A percentile compares a stretch with the other conserved stretches of the same genome.
phyloP scores from a whole-genome alignment of 1,140 invertebrate species.

The Drosophila willistoni region DNA sequence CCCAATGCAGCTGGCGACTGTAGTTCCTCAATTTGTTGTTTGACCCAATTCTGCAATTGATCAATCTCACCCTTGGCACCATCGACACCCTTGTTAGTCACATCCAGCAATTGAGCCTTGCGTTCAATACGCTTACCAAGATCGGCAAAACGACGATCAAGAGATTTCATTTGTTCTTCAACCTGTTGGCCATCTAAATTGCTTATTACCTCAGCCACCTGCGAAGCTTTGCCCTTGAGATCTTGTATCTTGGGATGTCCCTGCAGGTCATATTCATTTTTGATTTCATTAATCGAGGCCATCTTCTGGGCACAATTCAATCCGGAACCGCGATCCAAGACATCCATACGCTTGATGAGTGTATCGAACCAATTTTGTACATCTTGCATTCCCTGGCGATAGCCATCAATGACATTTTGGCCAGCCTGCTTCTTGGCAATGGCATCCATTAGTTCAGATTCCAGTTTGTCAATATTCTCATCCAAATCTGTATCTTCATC shows the following conservation, averaged over 20 bases:
- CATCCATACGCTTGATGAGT: constrained; percentile 90
- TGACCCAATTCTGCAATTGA: constrained; percentile 91
- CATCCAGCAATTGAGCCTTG: constrained; percentile 91
- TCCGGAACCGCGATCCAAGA: constrained; percentile 92
- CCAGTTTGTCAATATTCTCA: constrained; percentile 88
- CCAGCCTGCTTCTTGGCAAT: constrained; percentile 90
- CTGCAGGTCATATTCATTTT: constrained; percentile 88
- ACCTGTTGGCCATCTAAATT: constrained; percentile 95
- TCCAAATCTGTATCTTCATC: constrained; percentile 89
- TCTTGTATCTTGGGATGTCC: constrained; percentile 88
- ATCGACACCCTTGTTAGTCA: constrained; percentile 91
- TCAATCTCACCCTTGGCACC: constrained; percentile 89
- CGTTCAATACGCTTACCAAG: constrained; percentile 92
- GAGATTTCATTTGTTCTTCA: constrained; percentile 93
- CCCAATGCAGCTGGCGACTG: constrained; percentile 88
- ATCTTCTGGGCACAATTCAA: constrained; percentile 92
- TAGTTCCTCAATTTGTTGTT: constrained; percentile 88
- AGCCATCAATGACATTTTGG: constrained; percentile 91
- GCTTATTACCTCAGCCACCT: constrained; percentile 91
- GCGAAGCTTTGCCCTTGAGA: constrained; percentile 87
- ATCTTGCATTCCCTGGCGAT: constrained; percentile 89
- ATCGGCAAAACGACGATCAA: constrained; percentile 92
- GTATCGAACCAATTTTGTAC: constrained; percentile 92
- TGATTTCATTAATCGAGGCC: constrained; percentile 87
- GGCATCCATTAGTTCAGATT: constrained; percentile 87